Percentiles rank a stretch among this genome's conserved stretches.
phyloP scores from a whole-genome alignment of 1,140 invertebrate species.

The Ridgeia piscesae region DNA sequence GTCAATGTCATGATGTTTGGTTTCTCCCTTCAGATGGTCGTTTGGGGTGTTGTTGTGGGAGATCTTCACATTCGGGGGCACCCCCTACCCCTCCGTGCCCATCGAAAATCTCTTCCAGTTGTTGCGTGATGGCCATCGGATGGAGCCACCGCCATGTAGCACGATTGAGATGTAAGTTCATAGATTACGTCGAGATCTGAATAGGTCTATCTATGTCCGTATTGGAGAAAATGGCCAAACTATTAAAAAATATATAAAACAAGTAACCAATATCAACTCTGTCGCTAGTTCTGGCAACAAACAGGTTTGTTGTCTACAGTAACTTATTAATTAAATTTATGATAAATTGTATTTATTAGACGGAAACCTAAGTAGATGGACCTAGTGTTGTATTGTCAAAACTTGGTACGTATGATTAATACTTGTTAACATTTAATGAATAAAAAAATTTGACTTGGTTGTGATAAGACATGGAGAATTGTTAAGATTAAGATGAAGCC shows the following conservation, averaged over 20 bases:
- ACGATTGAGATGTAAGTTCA: slow-evolving; percentile 29
- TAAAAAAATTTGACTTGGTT: no score
- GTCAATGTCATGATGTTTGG: background rate
- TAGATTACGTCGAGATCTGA: background rate
- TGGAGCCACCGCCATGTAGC: slow-evolving; percentile 65
- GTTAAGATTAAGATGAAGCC: background rate
- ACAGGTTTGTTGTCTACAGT: no score
- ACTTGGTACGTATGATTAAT: no score
- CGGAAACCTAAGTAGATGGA: no score
- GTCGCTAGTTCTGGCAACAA: no score
- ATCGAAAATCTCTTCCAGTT: slow-evolving; percentile 78
- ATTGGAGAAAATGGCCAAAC: background rate
- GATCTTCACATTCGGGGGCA: slow-evolving; percentile 58
- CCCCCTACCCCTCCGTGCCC: slow-evolving; percentile 50
- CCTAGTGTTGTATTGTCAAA: no score
- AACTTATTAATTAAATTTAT: no score
- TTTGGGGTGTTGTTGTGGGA: slow-evolving; percentile 57
- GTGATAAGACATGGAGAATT: background rate
- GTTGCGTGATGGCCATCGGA: slow-evolving; percentile 79
- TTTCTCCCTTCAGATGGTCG: slow-evolving; percentile 38
- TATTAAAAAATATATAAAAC: background rate
- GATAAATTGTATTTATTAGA: no score
- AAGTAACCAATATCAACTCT: background rate
- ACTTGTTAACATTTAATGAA: no score
- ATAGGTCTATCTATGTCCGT: background rate